Base-by-base conservation (phyloP, 92 coral and sea anemone genomes). In the Siderastrea radians region DNA sequence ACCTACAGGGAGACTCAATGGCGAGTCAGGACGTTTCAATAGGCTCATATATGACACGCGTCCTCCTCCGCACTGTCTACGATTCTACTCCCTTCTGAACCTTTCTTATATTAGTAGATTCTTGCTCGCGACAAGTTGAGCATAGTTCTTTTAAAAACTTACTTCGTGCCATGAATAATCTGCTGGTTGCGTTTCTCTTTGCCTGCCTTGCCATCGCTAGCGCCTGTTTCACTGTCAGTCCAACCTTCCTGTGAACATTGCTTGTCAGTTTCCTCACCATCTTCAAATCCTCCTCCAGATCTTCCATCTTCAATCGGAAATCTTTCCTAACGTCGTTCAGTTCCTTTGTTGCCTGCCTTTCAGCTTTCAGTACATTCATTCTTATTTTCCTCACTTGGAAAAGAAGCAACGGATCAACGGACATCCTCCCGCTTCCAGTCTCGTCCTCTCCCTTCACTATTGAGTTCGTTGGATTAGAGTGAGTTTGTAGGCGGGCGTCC, bases 201-300 rank as follows among this genome's bases (percentile, higher is more conserved):
- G 94, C 88, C 13, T 83, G 75, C 68, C 90, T 67, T 49, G 96
- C 92, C 60, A 91, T 79, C 26, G 78, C 85, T 6, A 91, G 73
- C 73, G 85, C 98, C 50, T 79, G 81, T 9, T 61, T 72, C 2
- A 95, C 90, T 2, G 96, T 88, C 45, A 74, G 49, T 16, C 90
- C 92, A 58, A 95, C 85, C 60, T 94, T 93, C 65, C 72, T 87
- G 78, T 90, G 91, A 46, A 93, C 90, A 51, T 75, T 80, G 48
- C 57, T 53, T 2, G 96, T 87, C 71, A 93, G 67, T 26, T 50
- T 82, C 79, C 71, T 93, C 17, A 91, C 90, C 91, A 77, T 83
- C 77, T 67, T 68, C 44, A 93, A 26, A 19, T 88, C 86, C 14
- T 82, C 78, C 60, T 90, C 72, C 38, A 93, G 77, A 60, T 64